Evolutionary conservation across 2,797 vertebrate species (phyloP).

Genomic region (Telmatherina bonti): DNA sequence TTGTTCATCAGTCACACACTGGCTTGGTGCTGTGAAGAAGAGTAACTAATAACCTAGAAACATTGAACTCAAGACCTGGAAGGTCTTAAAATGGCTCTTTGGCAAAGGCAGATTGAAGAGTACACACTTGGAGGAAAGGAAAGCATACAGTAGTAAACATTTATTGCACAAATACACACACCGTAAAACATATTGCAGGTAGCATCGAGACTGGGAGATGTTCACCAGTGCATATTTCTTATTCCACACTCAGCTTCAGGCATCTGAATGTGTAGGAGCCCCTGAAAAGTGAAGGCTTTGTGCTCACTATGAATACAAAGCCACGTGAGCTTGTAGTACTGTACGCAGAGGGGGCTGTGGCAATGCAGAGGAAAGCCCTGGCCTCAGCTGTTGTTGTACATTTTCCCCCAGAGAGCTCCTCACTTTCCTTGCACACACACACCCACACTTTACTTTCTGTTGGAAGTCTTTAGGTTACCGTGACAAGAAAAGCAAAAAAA

Average conservation of each 20-base stretch:
- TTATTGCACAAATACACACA: not conserved
- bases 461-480: conserved; percentile 49
- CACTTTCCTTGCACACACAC: conserved; percentile 45
- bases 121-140: conserved; percentile 27
- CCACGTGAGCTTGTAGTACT: conserved; percentile 60
- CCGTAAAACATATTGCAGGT: conserved; percentile 1
- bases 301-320: conserved; percentile 63
- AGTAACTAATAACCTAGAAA: conserved; percentile 64
- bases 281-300: conserved; percentile 66
- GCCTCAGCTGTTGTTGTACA: conserved; percentile 76
- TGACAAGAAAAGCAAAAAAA: conserved; percentile 32
- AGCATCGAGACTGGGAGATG: conserved; percentile 11
- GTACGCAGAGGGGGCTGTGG: conserved; percentile 55
- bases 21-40: conserved; percentile 55
- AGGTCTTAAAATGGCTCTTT: conserved; percentile 56
- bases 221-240: conserved; percentile 44
- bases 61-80: conserved; percentile 63
- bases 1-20: conserved; percentile 70
- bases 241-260: conserved; percentile 54
- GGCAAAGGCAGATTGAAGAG: conserved; percentile 31
- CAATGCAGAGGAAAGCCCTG: conserved; percentile 69
- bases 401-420: conserved; percentile 53
- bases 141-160: not conserved
- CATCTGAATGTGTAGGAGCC: conserved; percentile 62
- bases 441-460: conserved; percentile 44